Evolutionary conservation across 23 tunicate genomes (phyloP), one percentile per base, ranked within the genome.

Genomic region (Styela clava): DNA sequence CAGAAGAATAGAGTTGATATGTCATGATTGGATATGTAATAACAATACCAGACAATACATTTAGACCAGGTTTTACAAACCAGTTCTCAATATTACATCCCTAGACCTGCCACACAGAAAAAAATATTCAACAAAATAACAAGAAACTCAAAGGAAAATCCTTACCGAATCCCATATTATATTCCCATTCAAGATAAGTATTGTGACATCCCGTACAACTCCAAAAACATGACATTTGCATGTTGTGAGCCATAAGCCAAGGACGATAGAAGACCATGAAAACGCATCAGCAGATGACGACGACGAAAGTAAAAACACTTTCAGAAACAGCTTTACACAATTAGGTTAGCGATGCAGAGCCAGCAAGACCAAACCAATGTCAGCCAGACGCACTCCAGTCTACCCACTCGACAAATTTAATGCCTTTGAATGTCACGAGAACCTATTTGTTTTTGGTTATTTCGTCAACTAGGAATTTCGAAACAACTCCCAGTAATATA

Each of bases 141-240:
- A n/a, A n/a, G n/a, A n/a, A n/a, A n/a, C n/a, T n/a, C n/a, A n/a
- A n/a, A n/a, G n/a, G n/a, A n/a, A n/a, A 71, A 19, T 28, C 29
- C 77, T 71, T 35, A 71, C 77, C 77, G 16, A 71, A 71, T 34
- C 35, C 77, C 77, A 71, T 71, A 35, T 71, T 71, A 29, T 71
- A 71, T 35, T 71, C 77, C 77, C 77, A 71, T 71, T 71, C 77
- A 33, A 71, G 34, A 16, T 71, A 71, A 3, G 77, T 30, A 31
- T 71, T 5, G 5, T 71, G 35, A 34, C 77, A 71, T 32, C 77
- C 77, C 18, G 37, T 35, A 34, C 77, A 71, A 71, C 77, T 71
- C 77, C 77, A 71, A 71, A 71, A 71, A 34, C 77, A 71, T 28
- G 77, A 71, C 37, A 71, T 33, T 71, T 71, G 77, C 77, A 71